These are phyloP conservation scores for Malachius bipustulatus DNA, from an alignment of 2,888 invertebrate genomes.

Conservation along the genomic window DNA sequence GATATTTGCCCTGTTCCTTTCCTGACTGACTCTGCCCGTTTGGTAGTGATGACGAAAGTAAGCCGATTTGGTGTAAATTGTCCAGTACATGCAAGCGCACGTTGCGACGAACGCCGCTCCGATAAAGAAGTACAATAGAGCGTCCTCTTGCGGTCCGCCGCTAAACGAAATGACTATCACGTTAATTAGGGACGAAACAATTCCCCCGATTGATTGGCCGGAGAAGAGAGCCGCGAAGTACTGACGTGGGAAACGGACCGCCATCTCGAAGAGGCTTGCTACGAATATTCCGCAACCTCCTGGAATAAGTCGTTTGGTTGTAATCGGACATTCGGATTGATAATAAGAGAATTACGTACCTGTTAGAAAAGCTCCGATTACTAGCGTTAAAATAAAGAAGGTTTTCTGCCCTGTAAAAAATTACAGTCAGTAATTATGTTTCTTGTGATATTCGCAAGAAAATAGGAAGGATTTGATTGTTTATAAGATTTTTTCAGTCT, in stretches of 20 bases:
- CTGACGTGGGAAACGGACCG: conserved; percentile 22
- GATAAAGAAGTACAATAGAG: conserved; percentile 16
- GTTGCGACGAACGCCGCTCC: conserved; percentile 16
- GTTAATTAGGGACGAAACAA: conserved; percentile 20
- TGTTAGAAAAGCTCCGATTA: no score
- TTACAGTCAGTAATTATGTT: no score
- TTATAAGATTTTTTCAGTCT: no score
- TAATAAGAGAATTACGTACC: no score
- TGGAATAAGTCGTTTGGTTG: no score
- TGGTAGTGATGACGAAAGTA: conserved; percentile 8
- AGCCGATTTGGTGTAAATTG: conserved; percentile 5
- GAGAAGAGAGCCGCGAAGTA: conserved; percentile 21
- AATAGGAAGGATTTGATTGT: no score
- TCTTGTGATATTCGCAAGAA: no score
- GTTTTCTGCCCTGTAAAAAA: no score
- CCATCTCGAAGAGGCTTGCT: conserved; percentile 23
- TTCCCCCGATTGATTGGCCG: conserved; percentile 24
- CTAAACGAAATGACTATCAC: conserved; percentile 14
- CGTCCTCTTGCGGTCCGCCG: conserved; percentile 10
- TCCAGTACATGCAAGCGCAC: background rate
- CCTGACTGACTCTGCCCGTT: background rate
- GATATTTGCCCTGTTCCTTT: conserved; percentile 9
- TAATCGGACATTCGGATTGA: no score
- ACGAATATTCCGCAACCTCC: conserved; percentile 21
- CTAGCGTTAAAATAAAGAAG: no score